Base-by-base conservation (phyloP, 2,888 invertebrate genomes). In the Standfussiana lucernea region DNA sequence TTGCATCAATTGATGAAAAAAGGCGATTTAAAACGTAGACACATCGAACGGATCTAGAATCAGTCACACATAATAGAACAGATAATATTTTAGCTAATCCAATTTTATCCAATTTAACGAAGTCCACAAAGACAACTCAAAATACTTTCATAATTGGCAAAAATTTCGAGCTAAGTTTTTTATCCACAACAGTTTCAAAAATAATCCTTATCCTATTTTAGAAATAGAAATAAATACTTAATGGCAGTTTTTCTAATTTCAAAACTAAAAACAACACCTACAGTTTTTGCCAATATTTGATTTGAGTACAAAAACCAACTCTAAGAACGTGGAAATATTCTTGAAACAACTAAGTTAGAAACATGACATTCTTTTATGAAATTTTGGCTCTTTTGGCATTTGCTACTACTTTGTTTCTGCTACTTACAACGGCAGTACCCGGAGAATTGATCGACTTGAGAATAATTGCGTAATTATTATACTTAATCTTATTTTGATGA, bases 281-380 rank as follows among this genome's bases (percentile, higher is more conserved):
- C 8, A 35, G 11, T n/a, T 78, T 71, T 69, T 47, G 47, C 11
- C 18, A 56, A 35, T 42, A 18, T 76, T 72, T 77, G 50, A n/a
- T 47, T 71, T 68, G 5, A 45, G 15, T 56, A 35, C 15, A 70
- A 76, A 70, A 72, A 64, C 37, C 24, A 59, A 15, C 15, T 15
- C 11, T 8, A 8, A 45, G 40, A 35, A 40, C 50, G 4, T 50
- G 28, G 32, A 37, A 53, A 68, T 67, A 71, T 53, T 79, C n/a
- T 59, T n/a, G 13, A 15, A 71, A 67, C 15, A 75, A 64, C 61
- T 8, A 0, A 56, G 24, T 40, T 13, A 35, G 24, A 53, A 59
- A 77, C 59, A 72, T 69, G 28, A 28, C 40, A 66, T 67, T 69
- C 11, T 72, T 68, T 5, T 64, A n/a, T 3, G 32, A 64, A 65